phyloP scores from a whole-genome alignment of 2,888 invertebrate genomes.

The Phengaris alcon region DNA sequence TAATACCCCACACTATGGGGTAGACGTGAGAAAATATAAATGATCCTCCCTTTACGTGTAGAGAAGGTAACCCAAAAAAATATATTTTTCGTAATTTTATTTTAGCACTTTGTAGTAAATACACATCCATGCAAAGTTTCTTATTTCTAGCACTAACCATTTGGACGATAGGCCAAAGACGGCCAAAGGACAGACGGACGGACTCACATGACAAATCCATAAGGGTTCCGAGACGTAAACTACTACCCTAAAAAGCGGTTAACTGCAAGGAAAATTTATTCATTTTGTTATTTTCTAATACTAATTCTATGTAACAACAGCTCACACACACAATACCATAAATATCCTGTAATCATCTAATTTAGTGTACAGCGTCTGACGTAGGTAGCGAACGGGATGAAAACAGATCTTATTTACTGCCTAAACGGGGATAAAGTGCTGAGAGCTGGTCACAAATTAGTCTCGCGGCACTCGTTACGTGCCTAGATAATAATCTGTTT shows the following conservation, averaged over 20 bases:
- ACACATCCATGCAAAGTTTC: too few species aligned
- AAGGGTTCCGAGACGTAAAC: too few species aligned
- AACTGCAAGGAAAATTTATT: neutral
- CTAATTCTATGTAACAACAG: neutral
- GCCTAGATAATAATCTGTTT: conserved; percentile 50
- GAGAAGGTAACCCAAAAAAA: neutral
- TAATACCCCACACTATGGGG: too few species aligned
- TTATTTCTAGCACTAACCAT: too few species aligned
- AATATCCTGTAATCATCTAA: conserved; percentile 13
- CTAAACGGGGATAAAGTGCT: neutral
- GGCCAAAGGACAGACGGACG: too few species aligned
- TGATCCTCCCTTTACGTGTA: too few species aligned
- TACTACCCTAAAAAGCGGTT: neutral
- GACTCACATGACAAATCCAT: too few species aligned
- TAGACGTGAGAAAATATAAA: too few species aligned
- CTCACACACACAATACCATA: conserved; percentile 7
- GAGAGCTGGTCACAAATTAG: conserved; percentile 33
- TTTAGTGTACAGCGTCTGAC: neutral
- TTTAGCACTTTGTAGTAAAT: too few species aligned
- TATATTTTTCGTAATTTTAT: too few species aligned
- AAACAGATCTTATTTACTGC: conserved; percentile 26
- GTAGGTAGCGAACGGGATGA: conserved; percentile 15
- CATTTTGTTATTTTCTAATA: too few species aligned
- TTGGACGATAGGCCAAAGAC: too few species aligned
- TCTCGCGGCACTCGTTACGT: conserved; percentile 50